phyloP scores from a whole-genome alignment of 2,888 invertebrate genomes.

The Orthosia gothica region DNA sequence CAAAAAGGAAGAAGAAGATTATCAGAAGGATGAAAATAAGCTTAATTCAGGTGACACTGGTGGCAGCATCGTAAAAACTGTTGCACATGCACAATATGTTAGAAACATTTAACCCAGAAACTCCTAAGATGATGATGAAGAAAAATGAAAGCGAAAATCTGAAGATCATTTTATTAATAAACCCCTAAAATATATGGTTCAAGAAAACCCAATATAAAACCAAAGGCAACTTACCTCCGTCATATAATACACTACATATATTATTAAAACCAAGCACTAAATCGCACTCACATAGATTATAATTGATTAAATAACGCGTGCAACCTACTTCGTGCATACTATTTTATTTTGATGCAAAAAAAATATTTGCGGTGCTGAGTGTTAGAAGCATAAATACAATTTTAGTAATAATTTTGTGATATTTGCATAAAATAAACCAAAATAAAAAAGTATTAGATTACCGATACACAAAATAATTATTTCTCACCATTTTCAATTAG shows the following conservation, averaged over 20 bases:
- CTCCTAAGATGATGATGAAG: background rate
- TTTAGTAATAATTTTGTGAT: background rate
- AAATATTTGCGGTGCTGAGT: background rate
- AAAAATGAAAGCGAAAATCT: background rate
- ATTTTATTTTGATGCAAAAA: background rate
- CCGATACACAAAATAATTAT: background rate
- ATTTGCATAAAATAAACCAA: background rate
- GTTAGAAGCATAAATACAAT: constrained; percentile 12
- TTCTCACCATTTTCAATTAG: background rate
- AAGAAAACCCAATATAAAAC: background rate
- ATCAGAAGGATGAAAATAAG: background rate
- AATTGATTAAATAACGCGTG: constrained; percentile 1
- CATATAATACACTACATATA: constrained; percentile 17
- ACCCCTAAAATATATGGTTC: background rate
- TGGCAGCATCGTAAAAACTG: background rate
- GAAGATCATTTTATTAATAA: background rate
- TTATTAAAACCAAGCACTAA: constrained; percentile 19
- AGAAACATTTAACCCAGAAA: background rate
- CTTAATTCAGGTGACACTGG: background rate
- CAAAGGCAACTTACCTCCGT: constrained; percentile 40
- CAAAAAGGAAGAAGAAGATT: background rate
- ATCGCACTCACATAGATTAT: background rate
- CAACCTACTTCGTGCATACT: constrained; percentile 14
- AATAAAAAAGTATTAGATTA: background rate
- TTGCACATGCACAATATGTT: too few relatives aligned